Evolutionary conservation across 2,797 vertebrate genomes (phyloP), one percentile per base, ranked within the genome.

Genomic region (Crenichthys baileyi): DNA sequence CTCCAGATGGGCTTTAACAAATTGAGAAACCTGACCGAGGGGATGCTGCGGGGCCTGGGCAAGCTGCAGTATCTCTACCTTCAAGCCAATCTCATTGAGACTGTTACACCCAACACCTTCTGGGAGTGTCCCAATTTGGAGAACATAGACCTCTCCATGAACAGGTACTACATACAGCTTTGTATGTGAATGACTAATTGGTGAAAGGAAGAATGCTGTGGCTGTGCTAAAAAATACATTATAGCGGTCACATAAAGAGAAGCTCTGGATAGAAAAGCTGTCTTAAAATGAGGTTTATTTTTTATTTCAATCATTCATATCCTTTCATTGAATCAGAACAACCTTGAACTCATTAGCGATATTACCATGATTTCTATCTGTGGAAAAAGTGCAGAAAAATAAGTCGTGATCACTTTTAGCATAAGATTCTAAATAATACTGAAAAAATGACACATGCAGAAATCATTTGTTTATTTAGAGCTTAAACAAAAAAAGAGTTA

Each of bases 101-200:
- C 94, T 4, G 98, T 99, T 86, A 96, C 97, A 79, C 96, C 97
- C 90, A 97, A 98, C 93, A 97, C 97, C 92, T 99, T 99, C 95
- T 97, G 97, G 96, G 98, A 99, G 93, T 99, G 98, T 87, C 97
- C 97, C 85, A 98, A 97, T 93, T 96, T 99, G 29, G 95, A 99
- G 95, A 99, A 99, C 90, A 96, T 99, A 55, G 98, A 99, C 94
- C 96, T 99, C 81, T 99, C 98, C 91, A 98, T 99, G 98, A 99
- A 99, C 95, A 97, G 93, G 94, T 95, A 77, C 63, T 7, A 4
- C 15, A 85, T 16, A 5, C 7, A 41, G 56, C n/a, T 8, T 20
- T 1, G 5, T 16, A 16, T n/a, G 4, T 71, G 44, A 58, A 1
- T 61, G 15, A 24, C 76, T 5, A 41, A 70, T 13, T 36, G 29